phyloP scores from a whole-genome alignment of 2,113 vertebrate species.

The Lonchura striata region DNA sequence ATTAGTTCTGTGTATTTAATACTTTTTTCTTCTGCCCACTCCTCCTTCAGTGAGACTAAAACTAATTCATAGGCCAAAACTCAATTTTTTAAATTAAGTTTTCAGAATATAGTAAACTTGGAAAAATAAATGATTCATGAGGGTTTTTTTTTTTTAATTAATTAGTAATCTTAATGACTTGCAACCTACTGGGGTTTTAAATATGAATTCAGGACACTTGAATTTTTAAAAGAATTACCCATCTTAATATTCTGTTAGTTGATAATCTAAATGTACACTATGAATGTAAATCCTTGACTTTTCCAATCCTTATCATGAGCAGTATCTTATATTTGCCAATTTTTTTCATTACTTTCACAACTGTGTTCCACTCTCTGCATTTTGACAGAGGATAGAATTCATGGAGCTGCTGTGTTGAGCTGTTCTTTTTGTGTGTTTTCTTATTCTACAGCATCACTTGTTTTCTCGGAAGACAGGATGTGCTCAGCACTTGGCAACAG shows the following conservation, averaged over 20 bases:
- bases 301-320: background rate
- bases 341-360: background rate
- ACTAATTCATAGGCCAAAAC: background rate
- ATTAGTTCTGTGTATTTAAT: background rate
- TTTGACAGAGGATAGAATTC: background rate
- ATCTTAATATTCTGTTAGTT: background rate
- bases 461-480: background rate
- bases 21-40: background rate
- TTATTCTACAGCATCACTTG: background rate
- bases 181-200: background rate
- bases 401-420: background rate
- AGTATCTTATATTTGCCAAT: background rate
- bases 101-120: background rate
- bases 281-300: background rate
- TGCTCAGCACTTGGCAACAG: background rate
- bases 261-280: background rate
- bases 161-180: background rate
- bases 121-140: background rate
- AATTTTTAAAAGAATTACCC: background rate
- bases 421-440: background rate
- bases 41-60: background rate
- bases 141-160: background rate
- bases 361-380: background rate
- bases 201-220: background rate
- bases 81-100: background rate